Base-by-base conservation (phyloP, 2,113 vertebrate species). In the Poeciliopsis turrubarensis region DNA sequence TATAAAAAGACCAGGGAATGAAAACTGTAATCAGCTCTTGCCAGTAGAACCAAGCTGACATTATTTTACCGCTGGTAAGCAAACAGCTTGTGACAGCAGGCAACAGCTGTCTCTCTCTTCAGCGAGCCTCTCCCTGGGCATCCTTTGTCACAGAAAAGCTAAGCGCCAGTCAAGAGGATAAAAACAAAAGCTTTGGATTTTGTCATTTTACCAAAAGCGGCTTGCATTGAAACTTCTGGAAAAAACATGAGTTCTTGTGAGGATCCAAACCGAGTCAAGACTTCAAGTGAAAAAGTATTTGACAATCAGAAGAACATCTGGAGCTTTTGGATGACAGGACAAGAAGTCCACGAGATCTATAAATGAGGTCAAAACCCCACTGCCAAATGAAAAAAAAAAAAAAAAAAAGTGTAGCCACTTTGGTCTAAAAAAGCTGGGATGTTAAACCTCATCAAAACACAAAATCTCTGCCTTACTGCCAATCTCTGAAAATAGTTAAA, bases 31-130 rank as follows among this genome's bases (percentile, higher is more conserved):
- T 90, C 83, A 86, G 83, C 73, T 81, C 80, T 67, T 60, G 71
- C 74, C 73, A 80, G 79, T 76, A 72, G 73, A 79, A 82, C 71
- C 79, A 72, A 83, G 80, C 68, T 77, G 72, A 70, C 83, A 71
- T 85, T 78, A 89, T 90, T 87, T 78, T 62, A 87, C 72, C 76
- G 68, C 77, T 44, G 66, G 86, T 37, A 85, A 73, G 87, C 87
- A 89, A 82, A 86, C 87, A 84, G 82, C 77, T 81, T 75, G 75
- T 84, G 85, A 85, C 70, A 74, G 72, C 83, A 80, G 75, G 73
- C 75, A 75, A 80, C 88, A 90, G 85, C 84, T 91, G 87, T 88
- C 78, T 85, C 77, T 87, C 83, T 84, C 82, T 73, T 91, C 66
- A 84, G 54, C 39, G 4, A 71, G 64, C 68, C 32, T 25, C 31